Conservation (phyloP, 1,140 invertebrate genomes). For the Anoplophora glabripennis region DNA sequence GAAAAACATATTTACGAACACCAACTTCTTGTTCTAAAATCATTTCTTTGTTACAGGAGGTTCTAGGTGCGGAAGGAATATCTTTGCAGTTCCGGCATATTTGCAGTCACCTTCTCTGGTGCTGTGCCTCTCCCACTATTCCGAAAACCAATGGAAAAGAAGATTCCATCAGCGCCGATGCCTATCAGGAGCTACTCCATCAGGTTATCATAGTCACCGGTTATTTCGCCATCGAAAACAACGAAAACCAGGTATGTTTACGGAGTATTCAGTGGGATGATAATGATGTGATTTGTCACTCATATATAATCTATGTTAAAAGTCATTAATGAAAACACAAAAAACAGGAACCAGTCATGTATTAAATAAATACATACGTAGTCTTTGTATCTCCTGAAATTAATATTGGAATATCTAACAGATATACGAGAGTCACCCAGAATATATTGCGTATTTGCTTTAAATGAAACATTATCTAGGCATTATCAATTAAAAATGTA, state of each 20-base stretch:
- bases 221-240: slow-evolving; percentile 76
- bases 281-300: background rate
- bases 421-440: too few relatives aligned
- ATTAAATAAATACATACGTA: too few relatives aligned
- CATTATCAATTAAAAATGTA: too few relatives aligned
- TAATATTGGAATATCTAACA: too few relatives aligned
- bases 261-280: background rate
- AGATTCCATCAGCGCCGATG: slow-evolving; percentile 37
- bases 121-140: slow-evolving; percentile 60
- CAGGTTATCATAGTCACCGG: slow-evolving; percentile 76
- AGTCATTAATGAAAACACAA: background rate
- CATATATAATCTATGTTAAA: background rate
- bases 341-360: too few relatives aligned
- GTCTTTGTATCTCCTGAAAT: too few relatives aligned
- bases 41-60: slow-evolving; percentile 71
- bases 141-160: slow-evolving; percentile 46
- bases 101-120: slow-evolving; percentile 79
- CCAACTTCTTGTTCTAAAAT: too few relatives aligned
- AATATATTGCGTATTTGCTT: too few relatives aligned
- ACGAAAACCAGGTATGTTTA: slow-evolving; percentile 74
- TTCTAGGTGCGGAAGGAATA: slow-evolving; percentile 80
- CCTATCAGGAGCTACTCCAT: slow-evolving; percentile 58
- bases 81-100: slow-evolving; percentile 87
- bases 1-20: too few relatives aligned
- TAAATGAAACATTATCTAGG: too few relatives aligned